Evolutionary conservation across 2,888 invertebrate genomes (phyloP), one percentile per base, ranked within the genome.

Genomic region (Pediacus dermestoides): DNA sequence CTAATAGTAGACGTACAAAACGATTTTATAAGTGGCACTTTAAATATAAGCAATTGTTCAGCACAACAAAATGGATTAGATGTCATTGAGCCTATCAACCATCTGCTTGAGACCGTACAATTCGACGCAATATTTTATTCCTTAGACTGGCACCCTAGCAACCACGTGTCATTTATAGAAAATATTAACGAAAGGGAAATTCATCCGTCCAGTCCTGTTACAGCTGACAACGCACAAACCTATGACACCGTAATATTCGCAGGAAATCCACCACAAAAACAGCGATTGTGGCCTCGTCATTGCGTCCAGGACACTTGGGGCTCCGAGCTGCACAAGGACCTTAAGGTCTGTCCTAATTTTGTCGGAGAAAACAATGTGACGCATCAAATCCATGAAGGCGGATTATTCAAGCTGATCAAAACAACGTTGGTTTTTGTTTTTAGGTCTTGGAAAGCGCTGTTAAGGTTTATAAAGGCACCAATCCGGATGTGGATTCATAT

Each of bases 281-380:
- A 96, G 70, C 81, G 88, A 9, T 74, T 97, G 28, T 97, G 96
- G 94, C 97, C 96, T 6, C 76, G 86, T 1, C 97, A 97, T 70
- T 97, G 96, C 69, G 91, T 96, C 6, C 93, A 95, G 69, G 87
- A 90, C 56, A 85, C 91, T 0, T 91, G 91, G 91, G 97, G 97
- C 2, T 88, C 95, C 0, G 88, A 95, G 65, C 74, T 96, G 16
- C 94, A 95, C 64, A 81, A 85, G 58, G 87, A 93, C 58, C 73
- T 97, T 1, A 91, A 88, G 75, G 86, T 86, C n/a, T n/a, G n/a
- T n/a, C n/a, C n/a, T n/a, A n/a, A n/a, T n/a, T n/a, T n/a, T n/a
- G n/a, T n/a, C n/a, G n/a, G n/a, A n/a, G n/a, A n/a, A n/a, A n/a
- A n/a, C n/a, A n/a, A n/a, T n/a, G n/a, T n/a, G n/a, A n/a, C n/a